Evolutionary conservation across 2,113 vertebrate genomes (phyloP), one percentile per base, ranked within the genome.

Genomic region (Empidonax traillii): DNA sequence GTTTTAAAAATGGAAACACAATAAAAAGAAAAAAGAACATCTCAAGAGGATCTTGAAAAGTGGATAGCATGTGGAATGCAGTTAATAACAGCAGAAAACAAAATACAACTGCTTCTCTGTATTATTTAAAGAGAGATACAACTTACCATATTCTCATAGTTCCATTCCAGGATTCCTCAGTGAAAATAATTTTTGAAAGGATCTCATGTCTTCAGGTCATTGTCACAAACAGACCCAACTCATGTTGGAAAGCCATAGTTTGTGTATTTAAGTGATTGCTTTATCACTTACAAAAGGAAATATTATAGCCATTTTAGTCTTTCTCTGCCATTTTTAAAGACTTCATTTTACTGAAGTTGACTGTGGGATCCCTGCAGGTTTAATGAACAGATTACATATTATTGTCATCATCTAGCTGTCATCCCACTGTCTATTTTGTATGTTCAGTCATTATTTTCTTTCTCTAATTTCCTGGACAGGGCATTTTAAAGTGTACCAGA

Each of bases 311-410:
- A 83, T 92, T 90, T 96, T 71, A 69, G 33, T 68, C 41, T 74
- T 90, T 51, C 28, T 69, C 51, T 75, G 46, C 41, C 49, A 74
- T 90, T 85, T 90, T 90, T 76, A 79, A 90, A 93, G 79, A 65
- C 56, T 49, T 95, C 85, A n/a, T 89, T 94, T 95, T 59, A 91
- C 31, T 61, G 76, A 78, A 77, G 55, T 23, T 30, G 63, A 71
- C 9, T 58, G 25, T 28, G 31, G 69, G 35, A 90, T 83, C 61
- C 87, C 77, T 56, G 47, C 59, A 63, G 76, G 44, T 46, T 87
- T 95, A 83, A 96, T 88, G 79, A 96, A 93, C 27, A 91, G 72
- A 94, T 95, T 83, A 83, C 21, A 30, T 82, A 82, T 56, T 81
- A 89, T 90, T 89, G 49, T 82, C 68, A 52, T 68, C 72, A 89